Evolutionary conservation across 1,140 invertebrate species (phyloP).

Genomic region (Hyphantria cunea): DNA sequence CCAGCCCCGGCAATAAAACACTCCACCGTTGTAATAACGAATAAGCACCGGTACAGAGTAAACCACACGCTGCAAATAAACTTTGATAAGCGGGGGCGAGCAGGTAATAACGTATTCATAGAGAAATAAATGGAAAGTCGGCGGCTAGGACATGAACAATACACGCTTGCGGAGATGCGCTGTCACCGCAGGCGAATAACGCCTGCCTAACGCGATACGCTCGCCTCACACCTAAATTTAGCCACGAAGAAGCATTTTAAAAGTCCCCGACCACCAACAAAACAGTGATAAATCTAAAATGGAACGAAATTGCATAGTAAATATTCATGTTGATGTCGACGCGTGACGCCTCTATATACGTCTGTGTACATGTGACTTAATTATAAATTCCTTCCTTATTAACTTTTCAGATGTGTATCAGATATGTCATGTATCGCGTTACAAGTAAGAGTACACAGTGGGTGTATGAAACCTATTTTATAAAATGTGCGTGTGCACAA

Average conservation of each 20-base stretch:
- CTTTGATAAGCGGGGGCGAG: conserved; percentile 80
- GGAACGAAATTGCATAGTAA: conserved; percentile 70
- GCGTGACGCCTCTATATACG: conserved; percentile 40
- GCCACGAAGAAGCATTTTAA: conserved; percentile 64
- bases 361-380: conserved; percentile 48
- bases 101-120: conserved; percentile 82
- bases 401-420: conserved; percentile 58
- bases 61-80: conserved; percentile 81
- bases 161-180: conserved; percentile 68
- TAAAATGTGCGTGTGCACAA: conserved; percentile 60
- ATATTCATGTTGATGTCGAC: conserved; percentile 65
- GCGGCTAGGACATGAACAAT: conserved; percentile 78
- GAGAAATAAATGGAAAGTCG: conserved; percentile 82
- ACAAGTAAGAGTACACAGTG: conserved; percentile 36
- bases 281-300: conserved; percentile 67
- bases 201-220: conserved; percentile 34
- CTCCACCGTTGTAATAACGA: conserved; percentile 79
- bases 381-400: conserved; percentile 64
- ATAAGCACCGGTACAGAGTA: conserved; percentile 80
- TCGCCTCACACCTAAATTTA: conserved; percentile 54
- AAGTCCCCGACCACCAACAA: conserved; percentile 59
- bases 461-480: conserved; percentile 44
- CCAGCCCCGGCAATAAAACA: conserved; percentile 79
- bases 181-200: conserved; percentile 68
- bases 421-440: conserved; percentile 38